Percentiles rank a stretch among this genome's conserved stretches.
Conservation (phyloP, 2,888 invertebrate genomes). For the Platynereis dumerilii region DNA sequence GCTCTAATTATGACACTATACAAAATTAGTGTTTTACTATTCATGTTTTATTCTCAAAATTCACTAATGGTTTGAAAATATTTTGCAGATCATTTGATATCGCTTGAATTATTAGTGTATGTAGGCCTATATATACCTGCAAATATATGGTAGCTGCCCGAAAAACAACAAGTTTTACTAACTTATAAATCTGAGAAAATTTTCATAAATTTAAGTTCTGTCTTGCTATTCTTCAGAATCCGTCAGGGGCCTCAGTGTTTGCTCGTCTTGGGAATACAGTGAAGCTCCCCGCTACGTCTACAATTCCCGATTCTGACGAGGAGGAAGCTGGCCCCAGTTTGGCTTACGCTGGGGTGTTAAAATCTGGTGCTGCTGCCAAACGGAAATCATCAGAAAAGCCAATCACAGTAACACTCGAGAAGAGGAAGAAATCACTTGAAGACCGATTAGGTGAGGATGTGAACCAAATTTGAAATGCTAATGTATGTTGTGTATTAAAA, state of each 20-base stretch:
- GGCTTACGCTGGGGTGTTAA: slow-evolving; percentile 22
- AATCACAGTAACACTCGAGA: background rate
- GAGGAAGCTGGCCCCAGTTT: slow-evolving; percentile 7
- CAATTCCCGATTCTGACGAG: slow-evolving; percentile 9
- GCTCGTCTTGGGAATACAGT: slow-evolving; percentile 14
- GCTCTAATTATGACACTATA: too few species aligned
- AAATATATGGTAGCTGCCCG: too few species aligned
- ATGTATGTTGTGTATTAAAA: too few species aligned
- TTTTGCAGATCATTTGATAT: too few species aligned
- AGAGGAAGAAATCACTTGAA: slow-evolving; percentile 9
- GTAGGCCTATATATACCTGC: too few species aligned
- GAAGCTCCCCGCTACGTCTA: slow-evolving; percentile 20
- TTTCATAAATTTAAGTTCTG: too few species aligned
- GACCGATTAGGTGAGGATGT: slow-evolving; percentile 18
- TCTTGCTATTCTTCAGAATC: slow-evolving; percentile 10
- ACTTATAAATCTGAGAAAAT: too few species aligned
- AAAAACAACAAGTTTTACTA: too few species aligned
- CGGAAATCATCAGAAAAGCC: slow-evolving; percentile 4
- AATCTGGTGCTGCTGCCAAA: slow-evolving; percentile 4
- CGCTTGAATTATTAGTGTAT: too few species aligned
- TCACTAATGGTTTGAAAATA: too few species aligned
- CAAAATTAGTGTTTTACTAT: too few species aligned
- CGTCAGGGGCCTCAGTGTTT: slow-evolving; percentile 19
- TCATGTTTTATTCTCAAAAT: too few species aligned
- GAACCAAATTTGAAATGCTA: background rate